These are phyloP conservation scores for Tryphoninae sp. DNA, from an alignment of 2,888 invertebrate species.

Conservation along the genomic window DNA sequence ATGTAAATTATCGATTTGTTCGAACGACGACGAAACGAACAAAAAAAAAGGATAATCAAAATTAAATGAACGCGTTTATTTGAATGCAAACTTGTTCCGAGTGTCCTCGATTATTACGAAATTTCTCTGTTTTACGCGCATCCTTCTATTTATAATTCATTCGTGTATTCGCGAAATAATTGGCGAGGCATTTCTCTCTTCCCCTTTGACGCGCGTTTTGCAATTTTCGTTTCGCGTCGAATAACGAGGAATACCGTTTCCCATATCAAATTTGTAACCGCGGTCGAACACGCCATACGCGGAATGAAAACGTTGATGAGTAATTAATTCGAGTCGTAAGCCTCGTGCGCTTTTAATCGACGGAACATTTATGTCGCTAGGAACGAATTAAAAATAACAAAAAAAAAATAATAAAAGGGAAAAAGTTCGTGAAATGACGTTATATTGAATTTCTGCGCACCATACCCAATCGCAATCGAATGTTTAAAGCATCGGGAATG, in stretches of 20 bases:
- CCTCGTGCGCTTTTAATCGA: constrained; percentile 33
- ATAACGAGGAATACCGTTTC: constrained; percentile 49
- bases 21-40: neutral
- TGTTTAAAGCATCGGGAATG: neutral
- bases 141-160: constrained; percentile 52
- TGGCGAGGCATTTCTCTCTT: neutral
- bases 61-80: constrained; percentile 43
- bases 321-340: constrained; percentile 49
- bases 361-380: constrained; percentile 3
- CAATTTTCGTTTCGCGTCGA: constrained; percentile 46
- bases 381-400: constrained; percentile 1
- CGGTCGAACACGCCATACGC: constrained; percentile 11
- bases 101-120: constrained; percentile 31
- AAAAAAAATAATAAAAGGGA: constrained; percentile 1
- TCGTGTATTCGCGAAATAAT: constrained; percentile 52
- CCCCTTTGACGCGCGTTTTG: neutral
- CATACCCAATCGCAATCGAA: neutral
- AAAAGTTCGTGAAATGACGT: neutral
- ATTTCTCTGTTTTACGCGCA: constrained; percentile 41
- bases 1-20: constrained; percentile 49
- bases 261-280: constrained; percentile 49
- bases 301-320: constrained; percentile 39
- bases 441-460: neutral
- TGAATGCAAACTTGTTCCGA: constrained; percentile 10
- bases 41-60: constrained; percentile 17